Evolutionary conservation across 2,113 vertebrate genomes (phyloP).

Genomic region (Rhodinocichla rosea): DNA sequence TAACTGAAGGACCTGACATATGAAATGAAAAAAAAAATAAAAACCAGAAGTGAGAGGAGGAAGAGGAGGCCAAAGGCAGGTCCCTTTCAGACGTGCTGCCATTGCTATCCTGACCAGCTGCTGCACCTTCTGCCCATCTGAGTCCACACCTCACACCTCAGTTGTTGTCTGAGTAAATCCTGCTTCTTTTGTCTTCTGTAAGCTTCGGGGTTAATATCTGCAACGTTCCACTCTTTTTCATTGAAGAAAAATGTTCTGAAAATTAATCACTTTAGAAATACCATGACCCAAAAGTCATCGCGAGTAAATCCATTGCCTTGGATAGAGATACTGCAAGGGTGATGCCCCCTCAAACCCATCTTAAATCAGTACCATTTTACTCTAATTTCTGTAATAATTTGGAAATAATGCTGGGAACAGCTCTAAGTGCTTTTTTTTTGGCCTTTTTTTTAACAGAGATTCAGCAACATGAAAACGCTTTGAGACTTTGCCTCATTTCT

Average conservation of each 20-base stretch:
- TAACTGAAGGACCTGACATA: background rate
- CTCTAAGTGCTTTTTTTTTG: background rate
- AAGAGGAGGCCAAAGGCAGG: background rate
- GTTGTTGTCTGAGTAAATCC: background rate
- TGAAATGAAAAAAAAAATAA: background rate
- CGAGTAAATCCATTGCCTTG: background rate
- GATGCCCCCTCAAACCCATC: background rate
- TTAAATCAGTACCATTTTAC: slow-evolving; percentile 26
- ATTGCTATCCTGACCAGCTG: background rate
- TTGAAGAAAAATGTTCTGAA: slow-evolving; percentile 21
- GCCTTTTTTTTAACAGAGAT: background rate
- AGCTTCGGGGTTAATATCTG: background rate
- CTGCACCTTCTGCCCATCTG: background rate
- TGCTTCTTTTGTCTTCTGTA: background rate
- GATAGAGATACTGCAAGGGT: background rate
- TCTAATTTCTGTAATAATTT: slow-evolving; percentile 11
- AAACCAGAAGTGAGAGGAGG: background rate
- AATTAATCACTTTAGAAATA: slow-evolving; percentile 5
- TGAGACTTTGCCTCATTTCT: background rate
- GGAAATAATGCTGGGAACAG: background rate
- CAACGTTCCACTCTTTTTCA: background rate
- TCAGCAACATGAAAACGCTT: background rate
- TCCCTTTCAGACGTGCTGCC: rapidly evolving
- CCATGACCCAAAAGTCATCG: background rate
- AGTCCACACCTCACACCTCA: background rate